A percentile compares a stretch with the other conserved stretches of the same genome.
These are phyloP conservation scores for Drosophila longiperda DNA, from an alignment of 2,888 invertebrate species.

Conservation along the genomic window DNA sequence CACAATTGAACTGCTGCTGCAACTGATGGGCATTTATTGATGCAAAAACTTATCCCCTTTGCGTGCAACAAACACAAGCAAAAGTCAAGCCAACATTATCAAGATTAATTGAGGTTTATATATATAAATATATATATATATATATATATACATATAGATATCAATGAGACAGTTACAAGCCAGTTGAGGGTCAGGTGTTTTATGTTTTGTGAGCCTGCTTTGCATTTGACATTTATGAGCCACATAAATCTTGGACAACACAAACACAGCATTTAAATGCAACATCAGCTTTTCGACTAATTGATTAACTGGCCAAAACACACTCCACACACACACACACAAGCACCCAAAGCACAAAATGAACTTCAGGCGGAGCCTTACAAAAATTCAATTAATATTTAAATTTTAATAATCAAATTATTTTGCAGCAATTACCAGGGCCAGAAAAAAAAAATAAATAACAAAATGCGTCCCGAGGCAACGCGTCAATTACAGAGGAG, in stretches of 20 bases:
- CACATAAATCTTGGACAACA: constrained; percentile 68
- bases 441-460: constrained; percentile 6
- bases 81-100: constrained; percentile 66
- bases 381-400: constrained; percentile 76
- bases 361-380: constrained; percentile 8
- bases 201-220: constrained; percentile 23
- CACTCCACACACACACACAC: constrained; percentile 8
- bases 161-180: constrained; percentile 38
- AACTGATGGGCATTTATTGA: constrained; percentile 62
- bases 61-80: constrained; percentile 5
- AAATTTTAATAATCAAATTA: constrained; percentile 81
- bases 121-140: constrained; percentile 21
- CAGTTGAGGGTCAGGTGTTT: constrained; percentile 9
- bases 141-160: constrained; percentile 17
- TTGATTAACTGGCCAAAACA: constrained; percentile 60
- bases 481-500: constrained; percentile 34
- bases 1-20: constrained; percentile 44
- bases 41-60: constrained; percentile 1
- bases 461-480: constrained; percentile 26
- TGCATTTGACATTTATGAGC: constrained; percentile 77
- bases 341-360: constrained; percentile 18
- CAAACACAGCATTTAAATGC: constrained; percentile 60
- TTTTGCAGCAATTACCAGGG: constrained; percentile 70
- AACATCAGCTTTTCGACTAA: constrained; percentile 68
- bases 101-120: constrained; percentile 61